Base-by-base conservation (phyloP, 2,113 vertebrate genomes). In the Pluvianellus socialis region DNA sequence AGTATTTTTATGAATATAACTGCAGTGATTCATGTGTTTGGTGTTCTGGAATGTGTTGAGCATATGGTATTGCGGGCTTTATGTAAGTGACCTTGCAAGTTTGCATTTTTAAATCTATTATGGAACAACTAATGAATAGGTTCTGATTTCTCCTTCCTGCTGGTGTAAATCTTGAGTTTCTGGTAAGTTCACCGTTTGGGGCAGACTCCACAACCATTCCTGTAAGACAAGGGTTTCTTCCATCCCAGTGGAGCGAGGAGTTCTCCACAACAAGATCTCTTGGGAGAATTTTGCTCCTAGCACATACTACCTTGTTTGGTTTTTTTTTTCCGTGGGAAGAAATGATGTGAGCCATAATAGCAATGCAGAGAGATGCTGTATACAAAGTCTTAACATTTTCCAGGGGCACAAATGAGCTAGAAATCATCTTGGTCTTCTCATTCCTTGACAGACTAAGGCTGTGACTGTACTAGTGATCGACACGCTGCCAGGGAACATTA, bases 11-110 rank as follows among this genome's bases (percentile, higher is more conserved):
- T 95, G 96, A 97, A 96, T 97, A 95, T 94, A 97, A 90, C 87
- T 95, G 92, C 94, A 94, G 95, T 97, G 97, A 96, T 97, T 97
- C 96, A 96, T 97, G 89, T 96, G 91, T 97, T 97, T 97, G 91
- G 91, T 96, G 94, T 97, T 97, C 94, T 96, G 87, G 81, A 96
- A 95, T 97, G 97, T 97, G 96, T 95, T 94, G 96, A 97, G 79
- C 96, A 95, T 97, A 97, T 97, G 95, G 96, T 92, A 93, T 87
- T 66, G 74, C 89, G 88, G 85, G 84, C 94, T 96, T 95, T 97
- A 97, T 76, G 86, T 97, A 97, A 97, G 94, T 94, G 96, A 97
- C 96, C 96, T 96, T 91, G 94, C 55, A 82, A 97, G 80, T 94
- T 94, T 94, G 53, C 95, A 92, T 97, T 96, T 95, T 97, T 94